phyloP scores from a whole-genome alignment of 2,888 invertebrate species.

The Galerucella pusilla region DNA sequence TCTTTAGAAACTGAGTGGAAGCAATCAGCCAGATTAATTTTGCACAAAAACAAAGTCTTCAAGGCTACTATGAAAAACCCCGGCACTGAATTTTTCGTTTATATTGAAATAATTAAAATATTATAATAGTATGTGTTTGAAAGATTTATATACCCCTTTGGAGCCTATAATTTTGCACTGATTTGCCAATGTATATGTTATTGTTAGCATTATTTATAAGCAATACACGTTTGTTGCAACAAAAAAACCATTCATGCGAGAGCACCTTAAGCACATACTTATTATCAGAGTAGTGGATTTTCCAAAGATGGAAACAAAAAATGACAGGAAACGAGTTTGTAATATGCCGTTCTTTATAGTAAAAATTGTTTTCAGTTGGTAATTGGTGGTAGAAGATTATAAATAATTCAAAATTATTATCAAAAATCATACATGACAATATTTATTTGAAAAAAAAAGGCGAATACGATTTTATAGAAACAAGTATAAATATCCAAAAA shows the following conservation, averaged over 20 bases:
- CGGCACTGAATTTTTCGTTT: neutral
- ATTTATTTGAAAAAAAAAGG: neutral
- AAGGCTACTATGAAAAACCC: too few relatives aligned
- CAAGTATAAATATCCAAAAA: too few relatives aligned
- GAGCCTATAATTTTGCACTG: conserved; percentile 13
- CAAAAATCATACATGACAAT: neutral
- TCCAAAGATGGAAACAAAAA: conserved; percentile 30
- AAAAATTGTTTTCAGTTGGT: conserved; percentile 16
- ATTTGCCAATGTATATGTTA: conserved; percentile 30
- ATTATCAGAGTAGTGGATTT: conserved; percentile 19
- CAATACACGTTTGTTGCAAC: conserved; percentile 16
- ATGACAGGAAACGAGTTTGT: conserved; percentile 20
- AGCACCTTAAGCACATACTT: conserved; percentile 10
- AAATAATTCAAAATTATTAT: neutral
- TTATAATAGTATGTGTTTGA: neutral
- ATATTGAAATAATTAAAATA: neutral
- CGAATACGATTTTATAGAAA: neutral
- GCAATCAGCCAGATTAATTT: too few relatives aligned
- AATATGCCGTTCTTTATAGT: conserved; percentile 20
- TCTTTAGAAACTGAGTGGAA: too few relatives aligned
- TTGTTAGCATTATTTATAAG: conserved; percentile 30
- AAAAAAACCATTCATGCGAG: conserved; percentile 22
- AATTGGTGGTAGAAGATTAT: conserved; percentile 23
- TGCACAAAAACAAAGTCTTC: too few relatives aligned
- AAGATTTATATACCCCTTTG: too few relatives aligned